A percentile compares a stretch with the other conserved stretches of the same genome.
Conservation (phyloP, 2,797 vertebrate genomes). For the Anomalospiza imberbis region DNA sequence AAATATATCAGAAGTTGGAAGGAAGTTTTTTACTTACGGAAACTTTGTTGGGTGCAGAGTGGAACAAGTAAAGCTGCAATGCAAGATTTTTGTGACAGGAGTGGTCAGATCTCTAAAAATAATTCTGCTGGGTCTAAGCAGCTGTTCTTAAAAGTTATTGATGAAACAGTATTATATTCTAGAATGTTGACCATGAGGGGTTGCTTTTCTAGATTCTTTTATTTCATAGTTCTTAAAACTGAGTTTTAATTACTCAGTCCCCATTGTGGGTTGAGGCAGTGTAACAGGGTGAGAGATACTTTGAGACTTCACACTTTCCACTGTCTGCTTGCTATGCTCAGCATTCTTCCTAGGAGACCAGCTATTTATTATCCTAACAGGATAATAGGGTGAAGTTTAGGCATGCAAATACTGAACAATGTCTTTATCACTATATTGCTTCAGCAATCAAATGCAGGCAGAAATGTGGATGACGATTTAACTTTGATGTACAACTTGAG, state of each 20-base stretch:
- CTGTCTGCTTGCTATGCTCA: background rate
- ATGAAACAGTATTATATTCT: background rate
- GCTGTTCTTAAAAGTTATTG: background rate
- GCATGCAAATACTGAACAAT: background rate
- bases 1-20: background rate
- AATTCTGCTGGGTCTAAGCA: background rate
- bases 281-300: background rate
- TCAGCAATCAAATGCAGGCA: background rate
- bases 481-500: background rate
- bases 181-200: background rate
- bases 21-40: background rate
- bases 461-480: background rate
- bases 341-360: background rate
- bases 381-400: background rate
- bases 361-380: background rate
- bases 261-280: fast-evolving
- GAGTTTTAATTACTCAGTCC: background rate
- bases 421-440: background rate
- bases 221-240: background rate
- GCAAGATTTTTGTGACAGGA: background rate
- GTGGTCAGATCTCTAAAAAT: background rate
- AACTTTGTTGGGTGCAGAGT: background rate
- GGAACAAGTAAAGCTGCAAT: background rate
- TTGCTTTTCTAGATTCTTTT: background rate
- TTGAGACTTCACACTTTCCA: background rate